Evolutionary conservation across 2,888 invertebrate genomes (phyloP), one percentile per base, ranked within the genome.

Genomic region (Acronicta psi): DNA sequence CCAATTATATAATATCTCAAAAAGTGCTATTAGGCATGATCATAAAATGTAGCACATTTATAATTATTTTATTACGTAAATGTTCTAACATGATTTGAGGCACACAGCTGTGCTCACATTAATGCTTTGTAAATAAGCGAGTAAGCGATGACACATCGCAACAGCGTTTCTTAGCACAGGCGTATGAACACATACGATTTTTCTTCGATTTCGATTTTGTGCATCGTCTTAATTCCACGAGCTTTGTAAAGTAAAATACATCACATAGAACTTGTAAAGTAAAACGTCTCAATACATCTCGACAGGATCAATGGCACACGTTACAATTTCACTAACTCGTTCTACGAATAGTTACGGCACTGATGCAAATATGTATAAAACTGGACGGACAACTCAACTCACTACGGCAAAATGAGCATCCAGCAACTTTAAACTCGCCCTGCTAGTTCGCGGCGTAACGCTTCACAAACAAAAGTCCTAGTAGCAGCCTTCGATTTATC

Each of bases 361-460:
- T 84, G 84, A 84, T 89, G 89, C 88, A 90, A 90, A 88, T 88
- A 84, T 91, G 88, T 93, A 93, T 87, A 93, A 93, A 93, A 92
- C 85, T 94, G 93, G 93, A 94, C 93, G 93, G 93, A 92, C 85
- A 92, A 92, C 93, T 93, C 93, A 93, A 93, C 93, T 92, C 92
- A 91, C 91, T 91, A 87, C 85, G 79, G 93, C 88, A 91, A 90
- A 76, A 92, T 93, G 93, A 93, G 92, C 90, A 93, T 93, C 93
- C 93, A 91, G 86, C 84, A 82, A 87, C 86, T 69, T 73, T 77
- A 83, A 85, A 79, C 75, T 77, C 77, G 73, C 81, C 73, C 74
- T 59, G 62, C 75, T 73, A 79, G 61, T 77, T 77, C 66, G 73
- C 76, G 64, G 77, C 77, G 66, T 73, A 73, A 67, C 71, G 72